A percentile compares a stretch with the other conserved stretches of the same genome.
Conservation (phyloP, 2,888 invertebrate species). For the Beris morrisii region DNA sequence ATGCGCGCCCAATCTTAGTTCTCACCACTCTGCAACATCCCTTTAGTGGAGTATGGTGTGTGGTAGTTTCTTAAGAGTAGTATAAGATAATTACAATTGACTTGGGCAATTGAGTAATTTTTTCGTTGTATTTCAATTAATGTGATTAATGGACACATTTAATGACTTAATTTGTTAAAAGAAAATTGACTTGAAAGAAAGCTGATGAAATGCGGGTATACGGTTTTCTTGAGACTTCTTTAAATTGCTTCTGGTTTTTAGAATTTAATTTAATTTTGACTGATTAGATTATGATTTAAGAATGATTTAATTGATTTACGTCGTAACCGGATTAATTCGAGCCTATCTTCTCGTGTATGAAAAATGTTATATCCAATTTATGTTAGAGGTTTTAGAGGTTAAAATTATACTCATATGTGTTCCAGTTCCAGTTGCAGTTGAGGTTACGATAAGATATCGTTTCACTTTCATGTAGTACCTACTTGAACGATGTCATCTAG, state of each 20-base stretch:
- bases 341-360: no score
- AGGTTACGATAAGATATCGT: no score
- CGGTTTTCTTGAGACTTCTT: no score
- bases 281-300: not conserved
- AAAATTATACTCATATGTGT: no score
- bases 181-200: conserved; percentile 11
- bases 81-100: not conserved
- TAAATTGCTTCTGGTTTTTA: conserved; percentile 16
- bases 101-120: not conserved
- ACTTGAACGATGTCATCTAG: no score
- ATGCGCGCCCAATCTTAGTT: not conserved
- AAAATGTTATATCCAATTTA: no score
- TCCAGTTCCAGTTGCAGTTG: no score
- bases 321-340: no score
- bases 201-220: not conserved
- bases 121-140: conserved; percentile 9
- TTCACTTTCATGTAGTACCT: no score
- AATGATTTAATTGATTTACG: no score
- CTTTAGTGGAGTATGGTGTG: not conserved
- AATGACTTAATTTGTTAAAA: conserved; percentile 29
- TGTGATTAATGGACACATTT: conserved; percentile 26
- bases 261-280: conserved; percentile 22
- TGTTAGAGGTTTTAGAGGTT: no score
- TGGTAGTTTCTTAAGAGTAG: not conserved
- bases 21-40: not conserved